Evolutionary conservation across 1,140 invertebrate species (phyloP).

Genomic region (Zaprionus ghesquierei): DNA sequence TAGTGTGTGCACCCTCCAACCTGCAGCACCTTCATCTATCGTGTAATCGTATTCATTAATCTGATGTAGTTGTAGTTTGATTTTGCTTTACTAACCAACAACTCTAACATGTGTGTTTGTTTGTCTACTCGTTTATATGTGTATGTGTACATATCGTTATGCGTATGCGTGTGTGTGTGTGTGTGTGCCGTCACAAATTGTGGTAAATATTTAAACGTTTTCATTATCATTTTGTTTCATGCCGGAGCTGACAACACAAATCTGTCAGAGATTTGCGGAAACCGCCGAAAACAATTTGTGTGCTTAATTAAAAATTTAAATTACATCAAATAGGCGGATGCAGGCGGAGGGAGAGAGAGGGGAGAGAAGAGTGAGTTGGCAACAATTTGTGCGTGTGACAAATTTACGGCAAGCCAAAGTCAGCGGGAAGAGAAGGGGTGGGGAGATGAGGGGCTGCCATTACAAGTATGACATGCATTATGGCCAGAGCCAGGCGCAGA

Average conservation of each 20-base stretch:
- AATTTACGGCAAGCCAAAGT: conserved; percentile 50
- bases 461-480: conserved; percentile 72
- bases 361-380: not conserved
- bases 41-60: conserved; percentile 29
- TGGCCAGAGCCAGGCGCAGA: conserved; percentile 24
- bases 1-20: conserved; percentile 41
- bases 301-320: conserved; percentile 80
- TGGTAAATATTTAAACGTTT: conserved; percentile 79
- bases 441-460: conserved; percentile 36
- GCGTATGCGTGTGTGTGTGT: conserved; percentile 21
- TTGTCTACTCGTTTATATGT: conserved; percentile 1
- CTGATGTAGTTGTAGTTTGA: conserved; percentile 50
- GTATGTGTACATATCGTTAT: conserved; percentile 19
- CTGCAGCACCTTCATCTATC: conserved; percentile 34
- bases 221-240: conserved; percentile 71
- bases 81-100: conserved; percentile 33
- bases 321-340: conserved; percentile 66
- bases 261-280: conserved; percentile 74
- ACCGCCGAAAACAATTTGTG: conserved; percentile 77
- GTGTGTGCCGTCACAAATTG: conserved; percentile 62
- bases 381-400: conserved; percentile 73
- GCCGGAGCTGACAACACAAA: conserved; percentile 49
- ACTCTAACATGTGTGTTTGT: conserved; percentile 7
- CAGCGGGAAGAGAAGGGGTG: not conserved
- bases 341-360: no score